Evolutionary conservation across 1,140 invertebrate genomes (phyloP), one percentile per base, ranked within the genome.

Genomic region (Lordiphosa mommai): DNA sequence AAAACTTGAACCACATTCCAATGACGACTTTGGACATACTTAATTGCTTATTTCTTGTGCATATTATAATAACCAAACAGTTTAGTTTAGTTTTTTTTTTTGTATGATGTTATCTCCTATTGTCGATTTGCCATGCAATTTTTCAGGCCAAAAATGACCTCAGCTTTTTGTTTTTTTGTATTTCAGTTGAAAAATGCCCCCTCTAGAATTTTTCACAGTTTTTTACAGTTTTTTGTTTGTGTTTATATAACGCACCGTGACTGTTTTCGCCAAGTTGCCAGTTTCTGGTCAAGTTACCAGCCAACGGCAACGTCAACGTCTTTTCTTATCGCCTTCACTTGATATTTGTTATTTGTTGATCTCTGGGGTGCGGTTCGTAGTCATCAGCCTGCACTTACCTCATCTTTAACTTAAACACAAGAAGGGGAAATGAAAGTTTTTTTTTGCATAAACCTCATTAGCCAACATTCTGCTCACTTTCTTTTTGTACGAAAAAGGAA

Each of bases 401-500:
- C 57, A 60, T 30, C 29, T 14, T 43, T 34, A 60, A 36, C 20
- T 27, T 27, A 27, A n/a, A 49, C 36, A 27, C 23, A 12, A 43
- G 29, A n/a, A 20, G 10, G 14, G 12, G 30, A 60, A 56, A 66
- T 50, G 59, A 68, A 50, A 71, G 60, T 68, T 37, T 43, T 17
- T 57, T 34, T 56, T 51, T 41, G 49, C 48, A 37, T 38, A 48
- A 48, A 23, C 50, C 64, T 80, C 73, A 79, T 79, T 79, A 79
- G 73, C 50, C 61, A 58, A 36, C 64, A 79, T 79, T 80, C 74
- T 80, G 17, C 29, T 55, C 67, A 41, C 40, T 50, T 23, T 23
- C 66, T 69, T 69, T 67, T 43, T 43, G 13, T 17, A 20, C 77
- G 79, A 84, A 77, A 77, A 84, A 77, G 77, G 77, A 84, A 84